phyloP scores from a whole-genome alignment of 2,113 vertebrate genomes.

The Orientallactaga bullata region DNA sequence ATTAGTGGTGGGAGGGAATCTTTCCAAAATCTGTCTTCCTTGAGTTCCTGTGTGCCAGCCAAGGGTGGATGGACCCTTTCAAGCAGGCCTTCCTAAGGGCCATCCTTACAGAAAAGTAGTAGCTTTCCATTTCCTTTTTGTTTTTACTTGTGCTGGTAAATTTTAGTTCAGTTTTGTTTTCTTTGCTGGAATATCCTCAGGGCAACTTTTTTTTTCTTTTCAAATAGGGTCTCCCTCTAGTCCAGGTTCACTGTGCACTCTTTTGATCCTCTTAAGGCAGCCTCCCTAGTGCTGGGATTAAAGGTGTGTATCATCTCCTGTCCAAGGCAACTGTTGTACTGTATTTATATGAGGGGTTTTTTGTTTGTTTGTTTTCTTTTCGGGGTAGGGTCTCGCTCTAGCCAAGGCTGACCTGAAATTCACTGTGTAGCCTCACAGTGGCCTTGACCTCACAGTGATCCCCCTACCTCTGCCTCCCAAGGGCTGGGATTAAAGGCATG shows the following conservation, averaged over 20 bases:
- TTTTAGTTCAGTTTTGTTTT: constrained; percentile 12
- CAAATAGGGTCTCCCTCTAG: no score
- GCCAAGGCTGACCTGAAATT: not conserved
- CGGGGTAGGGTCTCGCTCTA: no score
- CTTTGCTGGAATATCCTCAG: not conserved
- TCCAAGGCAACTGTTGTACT: not conserved
- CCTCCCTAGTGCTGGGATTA: not conserved
- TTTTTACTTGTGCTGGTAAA: not conserved
- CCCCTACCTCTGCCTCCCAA: no score
- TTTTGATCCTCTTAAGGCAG: not conserved
- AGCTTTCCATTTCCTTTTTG: constrained; percentile 23
- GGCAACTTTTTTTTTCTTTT: no score
- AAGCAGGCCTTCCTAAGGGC: not conserved
- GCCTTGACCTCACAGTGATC: no score
- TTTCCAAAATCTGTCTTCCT: not conserved
- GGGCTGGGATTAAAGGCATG: no score
- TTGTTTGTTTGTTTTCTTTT: not conserved
- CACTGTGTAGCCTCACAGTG: no score
- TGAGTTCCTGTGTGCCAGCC: constrained; percentile 1
- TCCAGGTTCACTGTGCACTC: no score
- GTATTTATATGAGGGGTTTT: not conserved
- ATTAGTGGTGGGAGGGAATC: not conserved
- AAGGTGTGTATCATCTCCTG: no score
- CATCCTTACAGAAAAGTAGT: not conserved
- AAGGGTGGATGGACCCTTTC: not conserved